Base-by-base conservation (phyloP, 1,140 invertebrate genomes). In the Bombus impatiens region DNA sequence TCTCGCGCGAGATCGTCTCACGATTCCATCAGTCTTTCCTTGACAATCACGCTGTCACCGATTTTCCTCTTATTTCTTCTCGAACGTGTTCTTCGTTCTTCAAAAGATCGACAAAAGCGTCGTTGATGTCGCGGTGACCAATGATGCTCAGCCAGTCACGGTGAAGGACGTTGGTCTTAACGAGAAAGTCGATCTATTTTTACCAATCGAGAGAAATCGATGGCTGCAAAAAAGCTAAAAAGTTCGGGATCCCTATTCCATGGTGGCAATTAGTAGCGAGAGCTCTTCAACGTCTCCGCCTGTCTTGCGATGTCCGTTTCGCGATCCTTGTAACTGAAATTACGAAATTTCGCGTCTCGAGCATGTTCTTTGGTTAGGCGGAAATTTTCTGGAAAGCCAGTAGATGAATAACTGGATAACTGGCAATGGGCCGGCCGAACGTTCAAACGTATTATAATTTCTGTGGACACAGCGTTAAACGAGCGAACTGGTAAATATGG, bases 401-500 rank as follows among this genome's bases (percentile, higher is more conserved):
- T n/a, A 18, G 44, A 44, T 1, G 32, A 18, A 15, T 8, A 68
- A 53, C 47, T 18, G 47, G 15, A 71, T 47, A 28, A 68, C 18
- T n/a, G 10, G 1, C 35, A 28, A 68, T 8, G 22, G 15, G 15
- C 18, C n/a, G 22, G 8, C 1, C 18, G 3, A 22, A 28, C 3
- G 57, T 32, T 42, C 42, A 3, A 22, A 15, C 12, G 62, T 44
- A 78, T 65, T 77, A 83, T 78, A 53, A 78, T 84, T 70, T 70
- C 74, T 68, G 74, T 78, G 42, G 75, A 78, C 62, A 70, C 1
- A 83, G 59, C 59, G 44, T 77, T 78, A 28, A 77, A 77, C 44
- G 74, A 83, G 82, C 71, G n/a, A 82, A 76, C 42, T 13, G n/a
- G 57, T 53, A 84, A 68, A 84, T 70, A 84, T 78, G 68, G 74